These are phyloP conservation scores for Steromphala cineraria DNA, from an alignment of 2,888 invertebrate genomes.

Conservation along the genomic window DNA sequence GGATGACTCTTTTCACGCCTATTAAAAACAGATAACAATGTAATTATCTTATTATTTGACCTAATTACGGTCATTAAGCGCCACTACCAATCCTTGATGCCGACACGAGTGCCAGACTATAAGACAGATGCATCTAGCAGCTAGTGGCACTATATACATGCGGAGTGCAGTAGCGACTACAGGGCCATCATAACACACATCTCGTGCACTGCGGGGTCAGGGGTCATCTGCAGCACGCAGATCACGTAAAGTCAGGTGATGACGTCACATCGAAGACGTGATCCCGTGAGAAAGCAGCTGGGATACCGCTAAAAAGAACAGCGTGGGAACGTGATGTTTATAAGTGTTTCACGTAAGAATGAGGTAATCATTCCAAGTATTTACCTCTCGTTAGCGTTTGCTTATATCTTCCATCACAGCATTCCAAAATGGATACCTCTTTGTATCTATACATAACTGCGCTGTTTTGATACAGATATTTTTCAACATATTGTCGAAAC, in stretches of 20 bases:
- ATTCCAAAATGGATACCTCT: no score
- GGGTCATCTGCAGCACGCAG: background rate
- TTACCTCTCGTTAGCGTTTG: background rate
- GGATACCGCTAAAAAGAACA: slow-evolving; percentile 1
- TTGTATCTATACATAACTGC: no score
- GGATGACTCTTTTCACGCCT: no score
- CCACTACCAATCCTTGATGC: no score
- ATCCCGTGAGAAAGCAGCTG: slow-evolving; percentile 10
- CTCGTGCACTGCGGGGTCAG: background rate
- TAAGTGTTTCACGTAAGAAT: background rate
- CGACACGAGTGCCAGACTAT: no score
- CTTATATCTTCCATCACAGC: no score
- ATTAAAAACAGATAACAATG: no score
- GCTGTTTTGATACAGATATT: no score
- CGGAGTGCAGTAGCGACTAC: background rate
- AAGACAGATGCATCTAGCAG: background rate
- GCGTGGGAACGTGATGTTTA: background rate
- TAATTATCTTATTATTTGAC: no score
- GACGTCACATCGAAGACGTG: background rate
- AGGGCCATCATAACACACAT: background rate
- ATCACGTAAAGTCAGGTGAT: background rate
- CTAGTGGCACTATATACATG: background rate
- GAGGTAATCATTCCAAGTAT: background rate
- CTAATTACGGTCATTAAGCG: no score
- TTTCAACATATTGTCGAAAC: no score